Evolutionary conservation across 1,140 invertebrate species (phyloP).

Genomic region (Philaenus spumarius): DNA sequence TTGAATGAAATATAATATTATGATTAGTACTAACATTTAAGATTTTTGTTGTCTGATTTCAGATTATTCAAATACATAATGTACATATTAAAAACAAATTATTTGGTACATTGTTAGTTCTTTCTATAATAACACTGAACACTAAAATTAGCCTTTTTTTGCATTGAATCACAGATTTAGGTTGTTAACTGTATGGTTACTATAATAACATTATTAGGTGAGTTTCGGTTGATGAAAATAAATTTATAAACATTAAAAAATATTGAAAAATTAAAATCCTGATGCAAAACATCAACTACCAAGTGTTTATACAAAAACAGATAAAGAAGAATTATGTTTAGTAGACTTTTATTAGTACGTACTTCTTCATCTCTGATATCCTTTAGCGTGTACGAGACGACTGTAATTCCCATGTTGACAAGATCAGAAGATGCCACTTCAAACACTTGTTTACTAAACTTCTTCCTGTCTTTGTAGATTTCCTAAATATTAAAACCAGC

Average conservation of each 20-base stretch:
- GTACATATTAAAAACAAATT: neutral
- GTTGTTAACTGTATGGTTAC: too few species aligned
- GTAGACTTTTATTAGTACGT: slow-evolving; percentile 39
- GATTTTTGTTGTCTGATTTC: too few species aligned
- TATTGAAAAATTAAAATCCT: neutral
- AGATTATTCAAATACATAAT: too few species aligned
- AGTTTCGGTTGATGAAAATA: slow-evolving; percentile 1
- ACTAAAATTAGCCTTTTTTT: neutral
- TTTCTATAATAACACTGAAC: neutral
- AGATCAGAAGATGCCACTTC: slow-evolving; percentile 92
- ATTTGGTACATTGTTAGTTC: neutral
- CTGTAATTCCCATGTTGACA: slow-evolving; percentile 97
- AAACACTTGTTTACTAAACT: slow-evolving; percentile 96
- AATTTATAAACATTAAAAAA: neutral
- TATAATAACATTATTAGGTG: too few species aligned
- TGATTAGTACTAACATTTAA: too few species aligned
- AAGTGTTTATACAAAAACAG: neutral
- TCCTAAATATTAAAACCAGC: slow-evolving; percentile 57
- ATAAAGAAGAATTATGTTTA: neutral
- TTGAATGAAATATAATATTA: too few species aligned
- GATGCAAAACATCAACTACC: neutral
- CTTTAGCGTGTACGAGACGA: slow-evolving; percentile 96
- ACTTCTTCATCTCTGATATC: slow-evolving; percentile 97
- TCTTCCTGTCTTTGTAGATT: slow-evolving; percentile 98
- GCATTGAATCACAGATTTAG: too few species aligned